Evolutionary conservation across 2,888 invertebrate species (phyloP).

Genomic region (Agapostemon virescens): DNA sequence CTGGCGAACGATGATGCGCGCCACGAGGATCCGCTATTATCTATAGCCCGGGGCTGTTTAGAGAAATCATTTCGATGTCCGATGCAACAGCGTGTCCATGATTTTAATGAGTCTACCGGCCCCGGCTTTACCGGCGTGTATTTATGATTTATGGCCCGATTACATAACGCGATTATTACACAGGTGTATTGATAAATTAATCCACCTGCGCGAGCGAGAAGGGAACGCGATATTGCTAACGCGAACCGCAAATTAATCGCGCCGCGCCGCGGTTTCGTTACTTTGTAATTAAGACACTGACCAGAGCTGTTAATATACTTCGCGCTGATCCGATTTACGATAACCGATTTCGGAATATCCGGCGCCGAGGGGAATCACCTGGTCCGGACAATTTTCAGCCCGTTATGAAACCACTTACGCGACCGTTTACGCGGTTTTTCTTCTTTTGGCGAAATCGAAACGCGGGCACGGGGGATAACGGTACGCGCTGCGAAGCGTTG

Average conservation of each 20-base stretch:
- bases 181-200: conserved; percentile 76
- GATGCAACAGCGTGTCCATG: conserved; percentile 67
- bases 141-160: conserved; percentile 75
- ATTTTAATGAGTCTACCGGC: conserved; percentile 72
- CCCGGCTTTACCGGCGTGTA: conserved; percentile 28
- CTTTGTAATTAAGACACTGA: conserved; percentile 55
- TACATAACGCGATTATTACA: conserved; percentile 77
- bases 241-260: conserved; percentile 47
- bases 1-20: conserved; percentile 38
- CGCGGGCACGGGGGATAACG: neutral
- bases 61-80: conserved; percentile 71
- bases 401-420: conserved; percentile 25
- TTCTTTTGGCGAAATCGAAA: neutral
- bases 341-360: conserved; percentile 24
- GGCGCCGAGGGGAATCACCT: neutral
- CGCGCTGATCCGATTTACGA: conserved; percentile 32
- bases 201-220: conserved; percentile 46
- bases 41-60: conserved; percentile 66
- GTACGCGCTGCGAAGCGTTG: neutral
- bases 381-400: conserved; percentile 20
- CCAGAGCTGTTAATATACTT: conserved; percentile 39
- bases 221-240: neutral
- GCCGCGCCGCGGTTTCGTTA: conserved; percentile 44
- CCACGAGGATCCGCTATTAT: conserved; percentile 62
- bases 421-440: neutral